phyloP scores from a whole-genome alignment of 2,888 invertebrate genomes.

The Lycocerus yunnanus region DNA sequence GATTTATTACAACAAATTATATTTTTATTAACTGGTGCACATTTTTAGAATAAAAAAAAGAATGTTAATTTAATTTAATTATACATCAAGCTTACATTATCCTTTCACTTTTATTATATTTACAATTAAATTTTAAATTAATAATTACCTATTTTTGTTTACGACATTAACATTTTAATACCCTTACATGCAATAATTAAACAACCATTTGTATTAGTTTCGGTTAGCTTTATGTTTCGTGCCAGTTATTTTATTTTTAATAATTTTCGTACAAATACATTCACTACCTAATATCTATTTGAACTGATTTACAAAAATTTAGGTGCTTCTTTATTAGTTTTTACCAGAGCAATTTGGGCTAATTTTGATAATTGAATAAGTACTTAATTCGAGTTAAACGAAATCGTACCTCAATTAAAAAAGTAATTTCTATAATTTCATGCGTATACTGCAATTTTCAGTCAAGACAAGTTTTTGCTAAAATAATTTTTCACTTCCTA shows the following conservation, averaged over 20 bases:
- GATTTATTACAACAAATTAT: not conserved
- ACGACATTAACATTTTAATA: not conserved
- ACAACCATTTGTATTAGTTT: not conserved
- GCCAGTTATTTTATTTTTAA: not conserved
- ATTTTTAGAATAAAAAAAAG: not conserved
- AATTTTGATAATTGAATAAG: conserved; percentile 1
- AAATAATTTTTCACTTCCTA: not conserved
- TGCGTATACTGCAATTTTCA: not conserved
- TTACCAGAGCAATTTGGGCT: not conserved
- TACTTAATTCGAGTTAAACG: not conserved
- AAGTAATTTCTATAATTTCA: not conserved
- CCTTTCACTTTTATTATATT: not conserved
- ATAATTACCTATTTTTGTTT: not conserved
- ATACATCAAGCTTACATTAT: not conserved
- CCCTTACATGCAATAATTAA: not conserved
- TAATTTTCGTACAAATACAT: not conserved
- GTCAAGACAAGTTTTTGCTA: not conserved
- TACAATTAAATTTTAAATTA: not conserved
- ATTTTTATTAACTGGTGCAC: not conserved
- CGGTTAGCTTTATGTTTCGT: not conserved
- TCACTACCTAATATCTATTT: not conserved
- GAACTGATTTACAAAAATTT: not conserved
- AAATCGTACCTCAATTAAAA: not conserved
- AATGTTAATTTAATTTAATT: not conserved
- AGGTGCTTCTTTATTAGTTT: not conserved